Percentiles rank a stretch among this genome's conserved stretches.
phyloP scores from a whole-genome alignment of 2,113 vertebrate genomes.

The Leptosomus discolor region DNA sequence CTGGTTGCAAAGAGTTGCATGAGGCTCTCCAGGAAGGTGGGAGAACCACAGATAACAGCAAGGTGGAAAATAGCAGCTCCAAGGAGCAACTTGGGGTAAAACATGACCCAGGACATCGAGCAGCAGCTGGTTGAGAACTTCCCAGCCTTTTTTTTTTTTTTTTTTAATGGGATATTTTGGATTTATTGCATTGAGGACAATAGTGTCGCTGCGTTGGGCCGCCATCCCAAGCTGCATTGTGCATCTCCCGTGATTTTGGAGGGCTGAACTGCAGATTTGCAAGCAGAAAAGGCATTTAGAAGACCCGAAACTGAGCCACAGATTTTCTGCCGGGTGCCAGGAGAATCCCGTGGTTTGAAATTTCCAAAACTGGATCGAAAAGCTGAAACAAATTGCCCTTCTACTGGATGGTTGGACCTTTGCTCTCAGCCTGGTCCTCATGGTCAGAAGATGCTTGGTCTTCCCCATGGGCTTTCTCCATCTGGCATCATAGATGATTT shows the following conservation, averaged over 20 bases:
- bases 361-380: neutral
- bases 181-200: neutral
- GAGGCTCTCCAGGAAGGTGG: neutral
- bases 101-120: neutral
- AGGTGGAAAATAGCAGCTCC: neutral
- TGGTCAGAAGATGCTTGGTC: neutral
- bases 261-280: neutral
- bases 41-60: neutral
- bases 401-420: neutral
- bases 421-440: neutral
- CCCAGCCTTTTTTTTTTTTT: neutral
- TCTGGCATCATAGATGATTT: neutral
- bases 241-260: neutral
- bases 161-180: neutral
- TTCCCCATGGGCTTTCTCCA: neutral
- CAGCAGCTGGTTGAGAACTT: neutral
- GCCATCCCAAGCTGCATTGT: accelerated
- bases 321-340: neutral
- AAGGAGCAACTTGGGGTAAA: neutral
- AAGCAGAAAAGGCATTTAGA: neutral
- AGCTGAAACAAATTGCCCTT: neutral
- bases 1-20: neutral
- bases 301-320: neutral
- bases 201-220: accelerated
- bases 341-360: neutral